A percentile compares a stretch with the other conserved stretches of the same genome.
These are phyloP conservation scores for Phoebastria nigripes DNA, from an alignment of 2,797 vertebrate genomes.

Conservation along the genomic window DNA sequence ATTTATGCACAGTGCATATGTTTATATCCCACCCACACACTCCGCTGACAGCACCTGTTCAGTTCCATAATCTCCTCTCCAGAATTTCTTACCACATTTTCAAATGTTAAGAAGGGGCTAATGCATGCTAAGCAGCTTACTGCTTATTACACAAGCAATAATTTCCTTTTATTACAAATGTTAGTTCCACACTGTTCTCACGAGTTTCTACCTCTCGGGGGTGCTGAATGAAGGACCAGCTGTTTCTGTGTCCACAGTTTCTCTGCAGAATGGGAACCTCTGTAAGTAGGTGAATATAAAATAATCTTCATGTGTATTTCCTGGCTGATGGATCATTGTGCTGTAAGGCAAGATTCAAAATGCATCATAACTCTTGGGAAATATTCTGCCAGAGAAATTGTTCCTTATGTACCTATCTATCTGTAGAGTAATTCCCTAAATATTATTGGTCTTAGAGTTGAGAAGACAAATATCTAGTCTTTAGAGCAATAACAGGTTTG, in stretches of 20 bases:
- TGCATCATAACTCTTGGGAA: neutral
- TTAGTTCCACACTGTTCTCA: neutral
- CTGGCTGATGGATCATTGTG: neutral
- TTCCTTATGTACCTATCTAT: neutral
- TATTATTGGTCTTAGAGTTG: neutral
- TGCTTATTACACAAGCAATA: neutral
- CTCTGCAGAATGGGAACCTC: neutral
- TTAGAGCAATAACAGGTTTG: neutral
- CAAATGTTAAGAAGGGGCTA: conserved; percentile 2
- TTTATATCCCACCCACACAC: neutral
- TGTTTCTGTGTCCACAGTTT: neutral
- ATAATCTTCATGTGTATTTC: neutral
- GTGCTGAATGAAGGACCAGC: neutral
- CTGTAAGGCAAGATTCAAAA: neutral
- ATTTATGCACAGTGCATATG: neutral
- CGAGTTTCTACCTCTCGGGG: neutral
- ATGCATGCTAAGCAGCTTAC: neutral
- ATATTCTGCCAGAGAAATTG: neutral
- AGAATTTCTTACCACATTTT: neutral
- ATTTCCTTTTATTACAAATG: neutral
- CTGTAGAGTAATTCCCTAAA: neutral
- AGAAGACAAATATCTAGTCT: neutral
- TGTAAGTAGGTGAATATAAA: neutral
- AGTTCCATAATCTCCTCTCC: neutral
- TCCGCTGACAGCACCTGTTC: neutral